Conservation (phyloP, 2,797 vertebrate species). For the Phalanger gymnotis region DNA sequence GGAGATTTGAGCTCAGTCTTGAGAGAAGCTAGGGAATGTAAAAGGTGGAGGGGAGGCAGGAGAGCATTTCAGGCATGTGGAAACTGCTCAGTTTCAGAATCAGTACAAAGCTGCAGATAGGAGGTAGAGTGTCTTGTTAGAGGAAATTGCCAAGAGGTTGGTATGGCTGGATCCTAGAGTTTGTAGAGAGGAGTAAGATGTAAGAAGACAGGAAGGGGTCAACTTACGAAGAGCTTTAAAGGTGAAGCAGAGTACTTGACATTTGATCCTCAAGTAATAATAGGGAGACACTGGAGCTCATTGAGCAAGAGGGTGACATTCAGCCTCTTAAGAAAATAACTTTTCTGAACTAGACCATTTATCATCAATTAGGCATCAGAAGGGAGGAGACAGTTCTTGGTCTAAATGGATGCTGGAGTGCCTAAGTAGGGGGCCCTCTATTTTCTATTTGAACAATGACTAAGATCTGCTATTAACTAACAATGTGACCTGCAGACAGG, state of each 20-base stretch:
- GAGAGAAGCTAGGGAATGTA: not conserved
- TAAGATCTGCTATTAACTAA: no score
- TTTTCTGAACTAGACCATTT: not conserved
- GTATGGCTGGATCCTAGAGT: not conserved
- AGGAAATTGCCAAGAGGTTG: not conserved
- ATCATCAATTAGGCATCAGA: rapidly evolving
- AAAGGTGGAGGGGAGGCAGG: not conserved
- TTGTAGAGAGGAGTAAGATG: not conserved
- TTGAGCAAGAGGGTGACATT: not conserved
- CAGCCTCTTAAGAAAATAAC: rapidly evolving
- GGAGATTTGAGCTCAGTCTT: not conserved
- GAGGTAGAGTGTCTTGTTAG: not conserved
- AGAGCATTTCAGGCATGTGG: not conserved
- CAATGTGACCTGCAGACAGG: rapidly evolving
- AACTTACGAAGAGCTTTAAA: not conserved
- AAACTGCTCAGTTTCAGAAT: no score
- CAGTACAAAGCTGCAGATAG: not conserved
- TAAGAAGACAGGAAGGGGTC: not conserved
- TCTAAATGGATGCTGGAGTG: not conserved
- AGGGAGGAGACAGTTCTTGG: not conserved
- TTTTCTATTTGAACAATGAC: not conserved
- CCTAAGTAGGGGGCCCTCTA: not conserved
- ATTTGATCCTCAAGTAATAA: not conserved
- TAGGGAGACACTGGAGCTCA: not conserved
- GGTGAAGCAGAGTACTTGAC: not conserved